A percentile compares a stretch with the other conserved stretches of the same genome.
Evolutionary conservation across 2,888 invertebrate genomes (phyloP).

Genomic region (Oxytorus armatus): DNA sequence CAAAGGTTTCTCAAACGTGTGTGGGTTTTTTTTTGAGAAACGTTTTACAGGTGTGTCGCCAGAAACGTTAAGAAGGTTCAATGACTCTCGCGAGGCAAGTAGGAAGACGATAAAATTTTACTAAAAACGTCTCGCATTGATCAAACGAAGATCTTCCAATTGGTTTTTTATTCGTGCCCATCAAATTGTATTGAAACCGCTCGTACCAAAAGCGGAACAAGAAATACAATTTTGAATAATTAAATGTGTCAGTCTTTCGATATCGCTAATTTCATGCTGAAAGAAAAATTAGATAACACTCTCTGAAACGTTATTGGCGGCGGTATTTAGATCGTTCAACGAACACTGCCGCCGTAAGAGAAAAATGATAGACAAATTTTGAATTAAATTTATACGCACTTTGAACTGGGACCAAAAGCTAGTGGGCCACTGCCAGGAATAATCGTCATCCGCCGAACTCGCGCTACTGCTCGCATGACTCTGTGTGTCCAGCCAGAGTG

Average conservation of each 20-base stretch:
- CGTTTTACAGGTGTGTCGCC: constrained; percentile 29
- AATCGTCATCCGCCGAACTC: constrained; percentile 88
- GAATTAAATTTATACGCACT: constrained; percentile 80
- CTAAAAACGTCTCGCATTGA: too few species aligned
- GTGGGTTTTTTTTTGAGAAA: constrained; percentile 25
- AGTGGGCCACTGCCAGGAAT: constrained; percentile 90
- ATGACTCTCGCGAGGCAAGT: neutral
- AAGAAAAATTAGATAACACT: too few species aligned
- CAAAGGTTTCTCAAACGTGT: constrained; percentile 37
- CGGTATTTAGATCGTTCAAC: too few species aligned
- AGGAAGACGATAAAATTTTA: neutral
- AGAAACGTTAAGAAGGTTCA: constrained; percentile 11
- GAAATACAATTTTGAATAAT: neutral
- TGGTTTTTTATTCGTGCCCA: too few species aligned
- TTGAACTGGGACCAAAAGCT: constrained; percentile 92
- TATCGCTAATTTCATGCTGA: too few species aligned
- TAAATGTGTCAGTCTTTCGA: too few species aligned
- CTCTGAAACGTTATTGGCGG: too few species aligned
- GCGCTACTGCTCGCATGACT: constrained; percentile 88
- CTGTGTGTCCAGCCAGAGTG: constrained; percentile 89
- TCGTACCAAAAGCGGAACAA: too few species aligned
- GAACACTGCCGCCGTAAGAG: too few species aligned
- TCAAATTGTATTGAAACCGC: too few species aligned
- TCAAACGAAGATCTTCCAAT: too few species aligned
- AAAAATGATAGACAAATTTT: too few species aligned